Conservation (phyloP, 2,797 vertebrate species). For the Apogon hyalosoma region DNA sequence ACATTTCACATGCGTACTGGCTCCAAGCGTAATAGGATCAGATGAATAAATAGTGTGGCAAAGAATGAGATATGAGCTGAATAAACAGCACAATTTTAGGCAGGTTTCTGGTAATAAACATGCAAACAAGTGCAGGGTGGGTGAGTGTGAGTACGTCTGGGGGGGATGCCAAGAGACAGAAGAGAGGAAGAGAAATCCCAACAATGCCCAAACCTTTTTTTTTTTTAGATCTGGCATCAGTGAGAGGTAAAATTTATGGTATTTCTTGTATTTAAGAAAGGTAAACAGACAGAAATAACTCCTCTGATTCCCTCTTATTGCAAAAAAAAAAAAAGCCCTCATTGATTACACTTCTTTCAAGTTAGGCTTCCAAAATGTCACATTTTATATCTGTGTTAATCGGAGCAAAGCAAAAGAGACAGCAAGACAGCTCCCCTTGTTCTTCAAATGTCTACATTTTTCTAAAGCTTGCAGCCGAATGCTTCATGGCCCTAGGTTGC, state of each 20-base stretch:
- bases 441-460: constrained; percentile 36
- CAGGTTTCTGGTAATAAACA: constrained; percentile 63
- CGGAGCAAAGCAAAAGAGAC: constrained; percentile 8
- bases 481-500: constrained; percentile 63
- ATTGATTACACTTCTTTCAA: constrained; percentile 8
- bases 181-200: constrained; percentile 6
- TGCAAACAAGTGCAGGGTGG: constrained; percentile 38
- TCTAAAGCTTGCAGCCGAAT: constrained; percentile 37
- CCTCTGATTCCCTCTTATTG: constrained; percentile 9
- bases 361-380: constrained; percentile 2
- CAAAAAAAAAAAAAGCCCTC: not conserved
- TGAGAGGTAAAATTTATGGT: constrained; percentile 1
- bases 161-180: not conserved
- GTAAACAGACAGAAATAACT: constrained; percentile 20
- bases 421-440: constrained; percentile 14
- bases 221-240: constrained; percentile 13
- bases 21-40: constrained; percentile 31
- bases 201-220: constrained; percentile 7
- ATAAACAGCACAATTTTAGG: constrained; percentile 49
- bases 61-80: constrained; percentile 45
- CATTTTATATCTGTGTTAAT: constrained; percentile 5
- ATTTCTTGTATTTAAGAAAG: constrained; percentile 20
- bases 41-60: constrained; percentile 47
- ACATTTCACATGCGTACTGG: constrained; percentile 4
- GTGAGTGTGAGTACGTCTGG: constrained; percentile 5